Evolutionary conservation across 2,113 vertebrate genomes (phyloP).

Genomic region (Cephalopholis sonnerati): DNA sequence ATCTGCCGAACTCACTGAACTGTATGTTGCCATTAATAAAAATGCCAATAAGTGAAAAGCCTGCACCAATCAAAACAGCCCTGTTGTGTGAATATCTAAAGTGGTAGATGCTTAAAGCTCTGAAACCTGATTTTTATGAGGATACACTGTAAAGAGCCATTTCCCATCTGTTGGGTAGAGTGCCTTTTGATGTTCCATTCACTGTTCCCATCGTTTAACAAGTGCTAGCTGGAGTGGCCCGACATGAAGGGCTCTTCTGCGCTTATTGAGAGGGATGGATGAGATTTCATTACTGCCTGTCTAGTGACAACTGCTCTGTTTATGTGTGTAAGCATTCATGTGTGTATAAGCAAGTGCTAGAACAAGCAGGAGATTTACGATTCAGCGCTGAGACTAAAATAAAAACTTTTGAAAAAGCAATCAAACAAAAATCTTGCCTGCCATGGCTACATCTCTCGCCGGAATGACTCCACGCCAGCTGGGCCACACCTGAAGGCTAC

Average conservation of each 20-base stretch:
- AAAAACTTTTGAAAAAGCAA: conserved; percentile 25
- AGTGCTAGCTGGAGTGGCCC: conserved; percentile 62
- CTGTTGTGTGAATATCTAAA: conserved; percentile 38
- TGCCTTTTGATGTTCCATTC: conserved; percentile 67
- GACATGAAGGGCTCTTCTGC: conserved; percentile 57
- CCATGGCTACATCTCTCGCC: neutral
- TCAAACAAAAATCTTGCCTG: conserved; percentile 16
- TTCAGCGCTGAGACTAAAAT: conserved; percentile 1
- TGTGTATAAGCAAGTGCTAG: neutral
- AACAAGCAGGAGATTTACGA: conserved; percentile 46
- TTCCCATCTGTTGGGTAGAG: conserved; percentile 53
- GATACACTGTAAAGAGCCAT: conserved; percentile 50
- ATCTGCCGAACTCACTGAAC: conserved; percentile 21
- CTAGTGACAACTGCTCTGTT: conserved; percentile 20
- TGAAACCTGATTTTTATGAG: conserved; percentile 45
- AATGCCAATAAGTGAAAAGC: conserved; percentile 44
- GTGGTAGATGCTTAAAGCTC: conserved; percentile 34
- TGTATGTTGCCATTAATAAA: conserved; percentile 26
- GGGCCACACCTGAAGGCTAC: conserved; percentile 44
- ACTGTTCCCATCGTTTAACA: conserved; percentile 69
- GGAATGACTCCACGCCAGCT: conserved; percentile 7
- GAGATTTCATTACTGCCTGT: conserved; percentile 56
- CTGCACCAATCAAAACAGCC: conserved; percentile 35
- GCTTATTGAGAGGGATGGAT: conserved; percentile 61
- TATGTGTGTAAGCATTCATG: conserved; percentile 27